Evolutionary conservation across 92 coral and sea anemone genomes (phyloP).

Genomic region (Parazoanthus swiftii): DNA sequence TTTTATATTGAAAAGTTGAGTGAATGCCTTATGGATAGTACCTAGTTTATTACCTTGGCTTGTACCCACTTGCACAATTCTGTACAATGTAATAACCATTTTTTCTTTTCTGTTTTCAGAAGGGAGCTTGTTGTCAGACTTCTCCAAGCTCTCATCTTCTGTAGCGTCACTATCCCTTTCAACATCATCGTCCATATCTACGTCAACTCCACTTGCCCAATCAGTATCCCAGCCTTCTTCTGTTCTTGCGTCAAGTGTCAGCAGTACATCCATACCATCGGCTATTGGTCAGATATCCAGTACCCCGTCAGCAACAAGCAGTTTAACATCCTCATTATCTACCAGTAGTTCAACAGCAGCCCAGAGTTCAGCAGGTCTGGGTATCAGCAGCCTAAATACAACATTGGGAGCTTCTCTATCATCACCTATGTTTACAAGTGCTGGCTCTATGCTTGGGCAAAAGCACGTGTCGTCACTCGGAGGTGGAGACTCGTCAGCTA

Average conservation of each 20-base stretch:
- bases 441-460: slow-evolving; percentile 47
- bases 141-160: slow-evolving; percentile 80
- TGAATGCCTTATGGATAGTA: too few species aligned
- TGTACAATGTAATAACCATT: neutral
- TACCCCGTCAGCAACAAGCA: slow-evolving; percentile 24
- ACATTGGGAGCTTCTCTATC: slow-evolving; percentile 46
- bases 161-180: slow-evolving; percentile 83
- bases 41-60: too few species aligned
- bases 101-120: slow-evolving; percentile 36
- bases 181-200: slow-evolving; percentile 69
- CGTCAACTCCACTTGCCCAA: slow-evolving; percentile 64
- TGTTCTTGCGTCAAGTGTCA: slow-evolving; percentile 44
- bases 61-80: too few species aligned
- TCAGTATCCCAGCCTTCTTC: slow-evolving; percentile 68
- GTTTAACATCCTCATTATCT: slow-evolving; percentile 27
- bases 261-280: slow-evolving; percentile 13
- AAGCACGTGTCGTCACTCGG: slow-evolving; percentile 66
- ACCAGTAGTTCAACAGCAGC: slow-evolving; percentile 12
- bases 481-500: slow-evolving; percentile 61
- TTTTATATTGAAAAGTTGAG: too few species aligned
- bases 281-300: slow-evolving; percentile 22
- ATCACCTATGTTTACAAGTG: slow-evolving; percentile 43
- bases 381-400: slow-evolving; percentile 44
- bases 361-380: slow-evolving; percentile 57
- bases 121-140: slow-evolving; percentile 54